A percentile compares a stretch with the other conserved stretches of the same genome.
phyloP scores from a whole-genome alignment of 2,113 vertebrate genomes.

The Oceanites oceanicus region DNA sequence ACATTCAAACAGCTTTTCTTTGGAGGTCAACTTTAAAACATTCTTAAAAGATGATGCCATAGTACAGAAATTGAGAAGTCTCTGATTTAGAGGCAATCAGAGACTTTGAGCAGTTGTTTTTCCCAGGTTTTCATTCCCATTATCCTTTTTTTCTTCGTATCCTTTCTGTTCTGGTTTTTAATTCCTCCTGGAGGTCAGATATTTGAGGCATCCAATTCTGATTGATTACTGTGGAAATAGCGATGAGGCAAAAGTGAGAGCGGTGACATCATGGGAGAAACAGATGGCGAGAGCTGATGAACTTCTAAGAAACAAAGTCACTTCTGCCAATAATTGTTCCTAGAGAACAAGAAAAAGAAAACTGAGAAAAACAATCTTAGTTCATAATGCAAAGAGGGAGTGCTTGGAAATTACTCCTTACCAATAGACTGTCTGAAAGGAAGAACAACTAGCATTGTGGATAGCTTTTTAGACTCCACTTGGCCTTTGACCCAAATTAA shows the following conservation, averaged over 20 bases:
- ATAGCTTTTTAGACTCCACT: background rate
- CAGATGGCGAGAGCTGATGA: conserved; percentile 34
- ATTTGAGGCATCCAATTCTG: conserved; percentile 13
- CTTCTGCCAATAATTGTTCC: conserved; percentile 47
- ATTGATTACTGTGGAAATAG: conserved; percentile 16
- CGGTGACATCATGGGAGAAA: conserved; percentile 58
- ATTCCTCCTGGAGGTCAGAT: conserved; percentile 22
- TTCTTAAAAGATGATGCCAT: background rate
- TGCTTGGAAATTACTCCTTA: background rate
- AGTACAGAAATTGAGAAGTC: background rate
- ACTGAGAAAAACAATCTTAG: conserved; percentile 22
- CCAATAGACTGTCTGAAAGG: background rate
- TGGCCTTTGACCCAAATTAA: background rate
- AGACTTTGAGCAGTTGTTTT: background rate
- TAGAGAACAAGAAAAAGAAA: conserved; percentile 41
- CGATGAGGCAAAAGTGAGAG: conserved; percentile 50
- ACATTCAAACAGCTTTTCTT: background rate
- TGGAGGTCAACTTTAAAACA: background rate
- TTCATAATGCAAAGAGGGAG: background rate
- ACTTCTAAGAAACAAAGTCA: conserved; percentile 61
- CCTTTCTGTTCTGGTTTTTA: background rate
- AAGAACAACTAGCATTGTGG: background rate
- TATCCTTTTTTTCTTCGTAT: background rate
- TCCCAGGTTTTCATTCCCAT: background rate
- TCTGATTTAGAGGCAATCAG: background rate